Evolutionary conservation across 2,888 invertebrate genomes (phyloP).

Genomic region (Blastobasis lacticolella): DNA sequence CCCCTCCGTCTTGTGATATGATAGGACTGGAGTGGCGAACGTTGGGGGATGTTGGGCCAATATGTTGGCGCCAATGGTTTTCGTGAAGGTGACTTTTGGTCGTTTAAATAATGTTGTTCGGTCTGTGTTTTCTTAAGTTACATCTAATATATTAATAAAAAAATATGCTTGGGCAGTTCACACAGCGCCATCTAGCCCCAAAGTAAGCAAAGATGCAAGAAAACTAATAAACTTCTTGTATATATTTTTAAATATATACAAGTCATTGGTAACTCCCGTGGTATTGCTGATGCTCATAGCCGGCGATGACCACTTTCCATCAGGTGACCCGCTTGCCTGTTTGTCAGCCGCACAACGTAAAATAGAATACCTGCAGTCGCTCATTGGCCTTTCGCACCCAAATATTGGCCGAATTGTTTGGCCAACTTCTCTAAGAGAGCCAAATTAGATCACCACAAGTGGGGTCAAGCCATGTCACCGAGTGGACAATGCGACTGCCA

Average conservation of each 20-base stretch:
- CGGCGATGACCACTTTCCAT: too few relatives aligned
- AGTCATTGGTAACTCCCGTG: too few relatives aligned
- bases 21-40: constrained; percentile 21
- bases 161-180: too few relatives aligned
- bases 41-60: constrained; percentile 26
- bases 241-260: neutral
- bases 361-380: constrained; percentile 7
- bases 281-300: too few relatives aligned
- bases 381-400: constrained; percentile 10
- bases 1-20: constrained; percentile 38
- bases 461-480: constrained; percentile 52
- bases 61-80: constrained; percentile 25
- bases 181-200: too few relatives aligned
- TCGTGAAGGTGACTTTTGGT: too few relatives aligned
- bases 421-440: constrained; percentile 24
- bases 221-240: neutral
- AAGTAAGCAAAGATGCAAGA: neutral
- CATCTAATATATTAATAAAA: neutral
- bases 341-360: too few relatives aligned
- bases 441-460: constrained; percentile 64
- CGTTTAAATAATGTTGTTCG: neutral
- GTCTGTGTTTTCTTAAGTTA: neutral
- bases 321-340: too few relatives aligned
- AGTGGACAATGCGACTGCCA: constrained; percentile 39
- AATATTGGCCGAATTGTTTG: constrained; percentile 25